Conservation (phyloP, 1,140 invertebrate genomes). For the Neoseiulus cucumeris region DNA sequence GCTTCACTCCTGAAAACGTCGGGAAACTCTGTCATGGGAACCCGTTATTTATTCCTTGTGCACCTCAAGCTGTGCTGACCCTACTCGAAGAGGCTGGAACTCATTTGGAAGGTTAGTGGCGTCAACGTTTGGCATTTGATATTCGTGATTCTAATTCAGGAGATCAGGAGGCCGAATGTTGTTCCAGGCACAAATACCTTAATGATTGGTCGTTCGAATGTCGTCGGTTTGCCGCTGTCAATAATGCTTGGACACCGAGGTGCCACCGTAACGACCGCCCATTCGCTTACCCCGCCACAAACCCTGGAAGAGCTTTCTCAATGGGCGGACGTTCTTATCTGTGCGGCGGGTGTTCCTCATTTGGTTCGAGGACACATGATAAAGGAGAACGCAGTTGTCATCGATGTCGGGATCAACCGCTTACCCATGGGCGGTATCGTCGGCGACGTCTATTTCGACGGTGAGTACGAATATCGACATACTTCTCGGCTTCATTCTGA, state of each 20-base stretch:
- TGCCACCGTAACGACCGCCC: constrained; percentile 67
- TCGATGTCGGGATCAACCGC: constrained; percentile 59
- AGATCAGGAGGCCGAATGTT: too few relatives aligned
- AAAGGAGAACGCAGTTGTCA: constrained; percentile 62
- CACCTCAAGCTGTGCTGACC: constrained; percentile 46
- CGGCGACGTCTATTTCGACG: constrained; percentile 14
- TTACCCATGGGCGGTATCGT: constrained; percentile 13
- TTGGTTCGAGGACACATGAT: constrained; percentile 64
- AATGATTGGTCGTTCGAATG: constrained; percentile 65
- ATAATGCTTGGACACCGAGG: constrained; percentile 36
- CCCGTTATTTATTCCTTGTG: constrained; percentile 28
- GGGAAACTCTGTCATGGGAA: constrained; percentile 17
- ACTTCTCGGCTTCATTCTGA: too few relatives aligned
- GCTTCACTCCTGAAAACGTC: constrained; percentile 38
- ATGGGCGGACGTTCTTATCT: constrained; percentile 59
- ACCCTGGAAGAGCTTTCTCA: constrained; percentile 44
- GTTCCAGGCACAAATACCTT: constrained; percentile 38
- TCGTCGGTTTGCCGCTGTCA: constrained; percentile 67
- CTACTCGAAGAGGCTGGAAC: neutral
- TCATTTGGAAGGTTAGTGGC: neutral
- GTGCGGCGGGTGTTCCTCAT: constrained; percentile 53
- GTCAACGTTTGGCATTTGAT: neutral
- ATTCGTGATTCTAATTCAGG: neutral
- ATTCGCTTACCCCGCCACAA: constrained; percentile 56
- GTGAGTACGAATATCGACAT: neutral